Evolutionary conservation across 2,888 invertebrate genomes (phyloP).

Genomic region (Luffia ferchaultella): DNA sequence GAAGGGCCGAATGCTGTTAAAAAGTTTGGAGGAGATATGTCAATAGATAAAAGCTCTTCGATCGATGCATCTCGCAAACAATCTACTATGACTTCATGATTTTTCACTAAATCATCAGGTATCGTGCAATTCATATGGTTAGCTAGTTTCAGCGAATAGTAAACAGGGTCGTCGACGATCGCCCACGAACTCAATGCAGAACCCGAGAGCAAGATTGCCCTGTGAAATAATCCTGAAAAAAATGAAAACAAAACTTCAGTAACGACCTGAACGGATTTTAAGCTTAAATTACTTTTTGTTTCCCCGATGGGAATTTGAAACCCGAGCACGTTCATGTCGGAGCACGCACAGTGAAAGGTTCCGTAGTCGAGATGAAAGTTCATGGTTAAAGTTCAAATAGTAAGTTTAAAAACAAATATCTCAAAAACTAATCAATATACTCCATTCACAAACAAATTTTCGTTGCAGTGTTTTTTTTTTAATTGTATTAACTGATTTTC

Average conservation of each 20-base stretch:
- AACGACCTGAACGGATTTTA: too few relatives aligned
- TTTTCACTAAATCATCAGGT: slow-evolving; percentile 81
- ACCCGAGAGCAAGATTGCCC: slow-evolving; percentile 86
- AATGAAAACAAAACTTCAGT: slow-evolving; percentile 13
- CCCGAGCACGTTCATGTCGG: too few relatives aligned
- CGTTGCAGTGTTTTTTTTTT: too few relatives aligned
- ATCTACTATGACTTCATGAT: slow-evolving; percentile 86
- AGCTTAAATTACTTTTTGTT: too few relatives aligned
- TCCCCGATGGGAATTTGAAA: too few relatives aligned
- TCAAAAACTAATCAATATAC: too few relatives aligned
- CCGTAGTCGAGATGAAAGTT: too few relatives aligned
- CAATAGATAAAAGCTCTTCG: slow-evolving; percentile 76
- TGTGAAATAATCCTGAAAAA: slow-evolving; percentile 81
- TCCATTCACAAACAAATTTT: too few relatives aligned
- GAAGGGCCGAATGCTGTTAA: slow-evolving; percentile 92
- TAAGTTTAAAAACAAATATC: too few relatives aligned
- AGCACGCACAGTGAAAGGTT: too few relatives aligned
- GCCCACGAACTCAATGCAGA: slow-evolving; percentile 92
- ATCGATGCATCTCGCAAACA: slow-evolving; percentile 80
- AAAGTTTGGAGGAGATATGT: slow-evolving; percentile 83
- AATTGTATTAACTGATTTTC: too few relatives aligned
- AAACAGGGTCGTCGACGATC: slow-evolving; percentile 84
- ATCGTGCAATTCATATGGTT: slow-evolving; percentile 83
- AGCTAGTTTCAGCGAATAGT: slow-evolving; percentile 82
- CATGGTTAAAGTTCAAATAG: too few relatives aligned